A percentile compares a stretch with the other conserved stretches of the same genome.
Evolutionary conservation across 1,140 invertebrate species (phyloP).

Genomic region (Drosophila grimshawi): DNA sequence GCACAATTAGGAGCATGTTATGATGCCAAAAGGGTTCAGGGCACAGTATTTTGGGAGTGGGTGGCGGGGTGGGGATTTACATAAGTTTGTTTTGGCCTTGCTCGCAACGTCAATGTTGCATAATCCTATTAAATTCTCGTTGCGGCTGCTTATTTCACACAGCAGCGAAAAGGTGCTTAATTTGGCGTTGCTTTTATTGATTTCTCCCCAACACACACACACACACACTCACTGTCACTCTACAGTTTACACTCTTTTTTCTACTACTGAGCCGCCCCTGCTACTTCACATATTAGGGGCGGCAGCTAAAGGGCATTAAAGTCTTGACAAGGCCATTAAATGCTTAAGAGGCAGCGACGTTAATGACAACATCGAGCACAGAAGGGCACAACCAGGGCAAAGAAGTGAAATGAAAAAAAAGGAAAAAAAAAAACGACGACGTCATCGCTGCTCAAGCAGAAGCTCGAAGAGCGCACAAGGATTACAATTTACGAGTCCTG

Average conservation of each 20-base stretch:
- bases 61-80: conserved; percentile 53
- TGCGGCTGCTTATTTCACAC: conserved; percentile 56
- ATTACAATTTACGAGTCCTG: conserved; percentile 83
- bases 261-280: not conserved
- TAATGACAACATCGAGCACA: conserved; percentile 76
- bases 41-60: conserved; percentile 28
- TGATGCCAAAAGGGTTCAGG: conserved; percentile 52
- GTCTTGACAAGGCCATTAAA: conserved; percentile 84
- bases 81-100: conserved; percentile 66
- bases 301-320: conserved; percentile 80
- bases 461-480: conserved; percentile 55
- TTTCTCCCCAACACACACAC: conserved; percentile 48
- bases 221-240: conserved; percentile 16
- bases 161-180: conserved; percentile 77
- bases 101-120: conserved; percentile 61
- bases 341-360: conserved; percentile 83
- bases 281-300: conserved; percentile 60
- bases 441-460: conserved; percentile 37
- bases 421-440: conserved; percentile 48
- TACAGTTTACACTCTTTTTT: conserved; percentile 36
- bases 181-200: conserved; percentile 80
- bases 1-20: conserved; percentile 74
- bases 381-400: conserved; percentile 45
- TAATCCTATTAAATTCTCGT: conserved; percentile 82
- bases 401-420: conserved; percentile 6